Evolutionary conservation across 1,140 invertebrate species (phyloP).

Genomic region (Apis cerana): DNA sequence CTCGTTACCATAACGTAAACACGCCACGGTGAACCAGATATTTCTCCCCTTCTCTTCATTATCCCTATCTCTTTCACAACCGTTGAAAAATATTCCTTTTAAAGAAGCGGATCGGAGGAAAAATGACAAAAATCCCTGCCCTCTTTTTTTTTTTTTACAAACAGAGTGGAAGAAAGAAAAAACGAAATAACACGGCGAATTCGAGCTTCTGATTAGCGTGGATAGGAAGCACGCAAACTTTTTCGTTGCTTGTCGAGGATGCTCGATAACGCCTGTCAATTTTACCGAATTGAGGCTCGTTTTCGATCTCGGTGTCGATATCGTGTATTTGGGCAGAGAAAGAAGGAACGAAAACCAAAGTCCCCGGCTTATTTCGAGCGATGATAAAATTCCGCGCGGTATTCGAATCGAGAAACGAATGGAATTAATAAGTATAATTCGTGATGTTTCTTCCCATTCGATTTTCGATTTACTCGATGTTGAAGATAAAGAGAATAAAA

Average conservation of each 20-base stretch:
- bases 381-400: too few species aligned
- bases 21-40: too few species aligned
- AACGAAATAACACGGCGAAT: background rate
- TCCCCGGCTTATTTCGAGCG: too few species aligned
- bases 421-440: too few species aligned
- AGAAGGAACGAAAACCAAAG: background rate
- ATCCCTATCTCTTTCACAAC: too few species aligned
- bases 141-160: too few species aligned
- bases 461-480: too few species aligned
- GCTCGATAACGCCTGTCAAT: constrained; percentile 45
- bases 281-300: constrained; percentile 27
- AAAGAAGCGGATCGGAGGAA: background rate
- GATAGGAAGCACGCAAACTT: constrained; percentile 17
- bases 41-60: too few species aligned
- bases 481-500: too few species aligned
- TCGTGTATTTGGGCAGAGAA: background rate
- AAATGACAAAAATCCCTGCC: background rate
- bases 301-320: constrained; percentile 32
- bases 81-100: background rate
- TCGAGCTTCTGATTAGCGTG: constrained; percentile 14
- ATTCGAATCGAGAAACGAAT: too few species aligned
- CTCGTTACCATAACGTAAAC: too few species aligned
- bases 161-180: background rate
- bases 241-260: constrained; percentile 21
- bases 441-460: too few species aligned